Base-by-base conservation (phyloP, 1,140 invertebrate species). In the Plectrocnemia conspersa region DNA sequence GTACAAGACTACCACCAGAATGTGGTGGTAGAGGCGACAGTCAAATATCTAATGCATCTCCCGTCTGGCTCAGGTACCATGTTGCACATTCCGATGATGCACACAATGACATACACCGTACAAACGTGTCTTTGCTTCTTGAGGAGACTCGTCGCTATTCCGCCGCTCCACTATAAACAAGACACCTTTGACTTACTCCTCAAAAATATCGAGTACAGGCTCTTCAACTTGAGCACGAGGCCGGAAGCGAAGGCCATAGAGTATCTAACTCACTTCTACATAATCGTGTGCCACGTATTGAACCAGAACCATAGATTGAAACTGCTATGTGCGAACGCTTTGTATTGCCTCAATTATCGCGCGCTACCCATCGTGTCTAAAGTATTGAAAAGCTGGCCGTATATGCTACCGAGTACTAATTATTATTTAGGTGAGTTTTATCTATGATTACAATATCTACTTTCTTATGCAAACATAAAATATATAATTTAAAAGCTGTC, bases 331-430 rank as follows among this genome's bases (percentile, higher is more conserved):
- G 54, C 74, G 52, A 70, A 74, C 61, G 72, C 71, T 3, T 69
- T 76, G 68, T 76, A 76, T 52, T 75, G 71, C 52, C 61, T 73
- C 13, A 65, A 69, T 22, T 73, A 64, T 47, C 74, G 70, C 58
- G 63, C 71, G 3, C 57, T 70, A 2, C 58, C 67, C 11, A 46
- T 75, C 2, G 65, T 76, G 5, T 71, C 66, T 42, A 66, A 70
- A 36, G 71, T 69, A 49, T 48, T 76, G 19, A 65, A 71, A 53
- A 66, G 70, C 4, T 74, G 72, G 71, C 68, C 66, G 53, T 64
- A 68, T 54, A 61, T 76, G 23, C 56, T 76, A 40, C 74, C 72
- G 19, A 59, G 68, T 40, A 63, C 66, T 15, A 66, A 69, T 56
- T 64, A 68, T 65, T 64, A 64, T 46, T 58, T 65, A 44, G 72